Evolutionary conservation across 2,888 invertebrate species (phyloP).

Genomic region (Cremastobaeus sp.): DNA sequence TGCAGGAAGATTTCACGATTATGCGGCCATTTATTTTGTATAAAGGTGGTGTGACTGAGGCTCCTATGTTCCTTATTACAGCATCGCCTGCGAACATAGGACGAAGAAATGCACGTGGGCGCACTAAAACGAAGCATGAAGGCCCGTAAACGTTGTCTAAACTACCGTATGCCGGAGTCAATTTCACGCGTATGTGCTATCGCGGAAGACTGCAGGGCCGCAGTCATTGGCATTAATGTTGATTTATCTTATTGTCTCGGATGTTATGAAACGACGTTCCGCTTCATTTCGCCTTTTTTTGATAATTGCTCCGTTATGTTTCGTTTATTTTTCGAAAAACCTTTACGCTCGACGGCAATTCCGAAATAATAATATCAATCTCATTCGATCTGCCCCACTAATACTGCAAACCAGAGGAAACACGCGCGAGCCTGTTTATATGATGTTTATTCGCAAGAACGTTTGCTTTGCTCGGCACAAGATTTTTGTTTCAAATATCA

Average conservation of each 20-base stretch:
- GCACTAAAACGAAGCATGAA: constrained; percentile 34
- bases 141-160: constrained; percentile 47
- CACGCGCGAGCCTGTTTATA: too few species aligned
- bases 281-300: constrained; percentile 27
- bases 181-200: constrained; percentile 49
- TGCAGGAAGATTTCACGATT: constrained; percentile 6
- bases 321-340: not conserved
- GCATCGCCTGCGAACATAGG: constrained; percentile 20
- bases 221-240: constrained; percentile 43
- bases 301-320: constrained; percentile 26
- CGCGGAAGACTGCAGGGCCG: constrained; percentile 34
- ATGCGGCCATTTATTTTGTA: constrained; percentile 18
- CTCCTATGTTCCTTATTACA: constrained; percentile 19
- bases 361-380: constrained; percentile 2
- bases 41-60: constrained; percentile 15
- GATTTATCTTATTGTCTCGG: constrained; percentile 32
- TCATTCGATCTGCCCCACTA: not conserved
- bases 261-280: constrained; percentile 19
- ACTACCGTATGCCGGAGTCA: constrained; percentile 39
- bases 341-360: not conserved
- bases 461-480: too few species aligned
- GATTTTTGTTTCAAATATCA: not conserved
- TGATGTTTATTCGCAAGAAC: too few species aligned
- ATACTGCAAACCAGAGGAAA: not conserved
- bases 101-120: constrained; percentile 45